Base-by-base conservation (phyloP, 2,113 vertebrate species). In the Gobio gobio region DNA sequence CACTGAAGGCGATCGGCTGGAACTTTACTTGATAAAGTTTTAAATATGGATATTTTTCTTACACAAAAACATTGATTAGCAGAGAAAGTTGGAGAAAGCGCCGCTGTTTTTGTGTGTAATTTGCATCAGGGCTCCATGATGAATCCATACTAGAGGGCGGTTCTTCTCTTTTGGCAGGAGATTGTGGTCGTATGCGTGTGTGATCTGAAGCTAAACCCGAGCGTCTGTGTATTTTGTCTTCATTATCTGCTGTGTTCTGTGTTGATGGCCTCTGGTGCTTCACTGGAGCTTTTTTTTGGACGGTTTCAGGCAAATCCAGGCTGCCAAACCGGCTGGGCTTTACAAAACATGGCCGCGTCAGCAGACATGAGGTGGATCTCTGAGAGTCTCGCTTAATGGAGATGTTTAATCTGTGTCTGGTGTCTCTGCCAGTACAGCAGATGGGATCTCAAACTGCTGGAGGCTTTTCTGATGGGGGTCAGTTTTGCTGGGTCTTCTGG, bases 351-450 rank as follows among this genome's bases (percentile, higher is more conserved):
- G 59, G 59, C 59, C 16, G 13, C n/a, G 10, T 16, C 66, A 40
- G 72, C 36, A 54, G 68, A 86, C 86, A 68, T 79, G 87, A 22
- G 22, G 43, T 33, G 87, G 58, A 85, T 79, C 59, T 2, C 72
- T 74, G 87, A 81, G 45, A 61, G 68, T 88, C 85, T 87, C 83
- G 82, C 86, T 88, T 92, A 89, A 93, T 78, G 76, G 56, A 78
- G 76, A 78, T n/a, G 7, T 78, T 78, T 78, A 90, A 91, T 90
- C 64, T 56, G 78, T 58, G 89, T 58, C 85, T 70, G 63, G 4
- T 49, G 64, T 74, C 12, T 66, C 6, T 89, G 93, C 92, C 91
- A 93, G 90, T 83, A 86, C 56, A 88, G 86, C 92, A 94, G 93
- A 94, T 93, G 93, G 91, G 84, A 84, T 86, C 85, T 87, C 83